Base-by-base conservation (phyloP, 2,113 vertebrate genomes). In the Apteryx mantelli region DNA sequence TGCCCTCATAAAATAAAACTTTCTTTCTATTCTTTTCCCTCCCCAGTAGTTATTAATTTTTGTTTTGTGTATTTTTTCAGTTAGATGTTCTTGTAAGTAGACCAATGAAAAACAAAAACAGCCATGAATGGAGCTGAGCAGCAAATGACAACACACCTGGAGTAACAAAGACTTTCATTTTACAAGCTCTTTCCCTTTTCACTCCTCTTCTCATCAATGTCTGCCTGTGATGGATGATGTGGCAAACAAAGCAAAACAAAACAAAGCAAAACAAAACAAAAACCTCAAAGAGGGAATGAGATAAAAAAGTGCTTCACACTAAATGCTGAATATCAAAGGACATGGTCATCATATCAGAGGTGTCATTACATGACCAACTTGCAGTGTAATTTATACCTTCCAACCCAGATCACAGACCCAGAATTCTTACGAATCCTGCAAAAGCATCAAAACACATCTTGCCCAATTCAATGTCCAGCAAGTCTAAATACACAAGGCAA, bases 21-120 rank as follows among this genome's bases (percentile, higher is more conserved):
- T 97, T 66, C 53, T 88, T 89, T 70, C 42, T 76, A 60, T 77
- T 85, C 6, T 91, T 96, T 94, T 30, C 79, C 46, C 8, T 85
- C 55, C 60, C 50, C 77, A 46, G 55, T 56, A 73, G 52, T 82
- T 93, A 93, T 74, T 87, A 85, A 78, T 58, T 97, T 95, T 97
- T 95, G 60, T 9, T 97, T 74, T 95, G 6, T 88, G 83, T 85
- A 94, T 94, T 98, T 97, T 88, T 94, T 97, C 60, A 76, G 52
- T 91, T 95, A 75, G 13, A 48, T 94, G 73, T 97, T 86, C 93
- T 87, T 95, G 48, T 83, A 96, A 96, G 38, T 28, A 91, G 88
- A 96, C 77, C 53, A 96, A 60, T 73, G 74, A 66, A 91, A 97
- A 97, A 48, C 48, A 76, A 96, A 96, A 96, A 6, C 2, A 32